Base-by-base conservation (phyloP, 2,113 vertebrate species). In the Pseudolaguvia tuberculata region DNA sequence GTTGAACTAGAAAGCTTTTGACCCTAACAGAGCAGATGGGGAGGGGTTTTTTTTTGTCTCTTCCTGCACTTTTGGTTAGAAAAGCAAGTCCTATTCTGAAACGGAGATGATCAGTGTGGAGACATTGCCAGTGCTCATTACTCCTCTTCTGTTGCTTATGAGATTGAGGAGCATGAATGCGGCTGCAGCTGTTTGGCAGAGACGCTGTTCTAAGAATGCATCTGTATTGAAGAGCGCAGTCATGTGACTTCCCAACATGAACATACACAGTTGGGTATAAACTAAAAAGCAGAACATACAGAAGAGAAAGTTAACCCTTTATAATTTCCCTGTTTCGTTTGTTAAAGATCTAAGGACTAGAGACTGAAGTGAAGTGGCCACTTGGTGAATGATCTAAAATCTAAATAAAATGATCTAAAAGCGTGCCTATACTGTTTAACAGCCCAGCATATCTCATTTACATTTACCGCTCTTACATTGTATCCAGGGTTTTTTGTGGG, bases 211-310 rank as follows among this genome's bases (percentile, higher is more conserved):
- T 42, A 29, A 76, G 29, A 29, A 29, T 59, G 42, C 42, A 47
- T 56, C 61, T 77, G 76, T 65, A 73, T 1, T 62, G n/a, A 73
- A 75, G 50, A 67, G 51, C 75, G 53, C 29, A 7, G 62, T 31
- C 17, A 51, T 45, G 17, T 52, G 70, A 51, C 62, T 13, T 73
- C 53, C 27, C 56, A 5, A 11, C 21, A 5, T 31, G n/a, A 2
- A 31, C 23, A 6, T 6, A 52, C 20, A 27, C 56, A 2, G 58
- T 62, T 61, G 27, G 57, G 67, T 63, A 63, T 21, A 18, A 55
- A 53, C 48, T 13, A 14, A 48, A 58, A 11, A 27, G 2, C 2
- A 15, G 48, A 20, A 12, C 35, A 39, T 13, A 25, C 8, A 25
- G 17, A 15, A 17, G 13, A 50, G 48, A 50, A 10, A 56, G 21